These are phyloP conservation scores for Nycteola revayana DNA, from an alignment of 2,888 invertebrate genomes.

Conservation along the genomic window DNA sequence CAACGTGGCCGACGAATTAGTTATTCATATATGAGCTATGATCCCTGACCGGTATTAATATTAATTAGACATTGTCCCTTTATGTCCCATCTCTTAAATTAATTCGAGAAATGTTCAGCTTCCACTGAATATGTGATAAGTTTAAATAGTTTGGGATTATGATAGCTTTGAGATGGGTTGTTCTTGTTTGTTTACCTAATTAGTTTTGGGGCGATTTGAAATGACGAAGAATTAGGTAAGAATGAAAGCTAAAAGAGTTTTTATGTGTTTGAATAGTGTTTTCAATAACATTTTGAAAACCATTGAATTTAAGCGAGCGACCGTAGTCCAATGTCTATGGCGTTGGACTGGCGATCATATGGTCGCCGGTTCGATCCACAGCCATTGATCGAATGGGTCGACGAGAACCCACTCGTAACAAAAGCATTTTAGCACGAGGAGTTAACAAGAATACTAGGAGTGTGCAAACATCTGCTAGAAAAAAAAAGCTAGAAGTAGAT, in stretches of 20 bases:
- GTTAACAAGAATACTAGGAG: no score
- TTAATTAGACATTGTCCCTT: conserved; percentile 63
- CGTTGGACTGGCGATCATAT: no score
- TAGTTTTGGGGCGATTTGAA: conserved; percentile 32
- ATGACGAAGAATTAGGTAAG: background rate
- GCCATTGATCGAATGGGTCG: no score
- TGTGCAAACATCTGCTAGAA: no score
- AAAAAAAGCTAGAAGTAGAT: no score
- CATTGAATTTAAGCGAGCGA: no score
- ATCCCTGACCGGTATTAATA: conserved; percentile 70
- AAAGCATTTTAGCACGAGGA: no score
- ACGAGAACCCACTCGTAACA: no score
- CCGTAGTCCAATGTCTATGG: no score
- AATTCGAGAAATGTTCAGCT: conserved; percentile 55
- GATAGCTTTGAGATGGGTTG: conserved; percentile 22
- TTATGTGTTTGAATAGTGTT: background rate
- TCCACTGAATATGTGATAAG: conserved; percentile 32
- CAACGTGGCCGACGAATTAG: conserved; percentile 63
- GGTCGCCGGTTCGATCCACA: no score
- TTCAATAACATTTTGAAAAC: background rate
- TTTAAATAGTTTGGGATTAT: conserved; percentile 39
- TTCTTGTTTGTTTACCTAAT: conserved; percentile 44
- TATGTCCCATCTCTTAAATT: conserved; percentile 63
- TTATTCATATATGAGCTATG: conserved; percentile 73
- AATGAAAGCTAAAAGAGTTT: no score